A percentile compares a stretch with the other conserved stretches of the same genome.
Evolutionary conservation across 2,888 invertebrate genomes (phyloP).

Genomic region (Aphelenchoides bicaudatus): DNA sequence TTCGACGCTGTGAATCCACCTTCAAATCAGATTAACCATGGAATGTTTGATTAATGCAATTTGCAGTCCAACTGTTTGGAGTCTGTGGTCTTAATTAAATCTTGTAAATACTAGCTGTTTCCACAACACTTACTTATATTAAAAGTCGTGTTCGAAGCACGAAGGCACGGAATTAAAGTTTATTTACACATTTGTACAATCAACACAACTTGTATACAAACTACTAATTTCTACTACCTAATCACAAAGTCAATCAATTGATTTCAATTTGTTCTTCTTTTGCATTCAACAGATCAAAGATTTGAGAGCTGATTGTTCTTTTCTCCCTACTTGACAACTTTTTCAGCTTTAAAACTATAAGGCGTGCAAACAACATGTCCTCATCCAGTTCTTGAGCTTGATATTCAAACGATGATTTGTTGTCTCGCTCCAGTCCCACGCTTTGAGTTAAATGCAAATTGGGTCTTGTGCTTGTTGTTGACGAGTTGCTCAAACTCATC

Average conservation of each 20-base stretch:
- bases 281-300: constrained; percentile 45
- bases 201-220: too few species aligned
- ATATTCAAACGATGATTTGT: constrained; percentile 8
- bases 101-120: too few species aligned
- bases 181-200: constrained; percentile 1
- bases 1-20: too few species aligned
- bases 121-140: too few species aligned
- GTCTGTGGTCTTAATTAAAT: too few species aligned
- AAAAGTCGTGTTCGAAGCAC: background rate
- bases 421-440: background rate
- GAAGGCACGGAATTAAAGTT: too few species aligned
- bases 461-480: too few species aligned
- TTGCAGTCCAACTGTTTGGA: too few species aligned
- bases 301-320: constrained; percentile 45
- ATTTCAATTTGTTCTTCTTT: constrained; percentile 39
- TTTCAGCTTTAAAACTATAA: constrained; percentile 47
- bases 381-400: constrained; percentile 46
- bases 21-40: too few species aligned
- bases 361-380: constrained; percentile 48
- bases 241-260: too few species aligned
- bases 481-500: background rate
- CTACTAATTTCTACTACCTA: too few species aligned
- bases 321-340: constrained; percentile 47
- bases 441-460: constrained; percentile 7
- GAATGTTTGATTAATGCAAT: too few species aligned